These are phyloP conservation scores for Dusona sp. DNA, from an alignment of 2,888 invertebrate genomes.

Conservation along the genomic window DNA sequence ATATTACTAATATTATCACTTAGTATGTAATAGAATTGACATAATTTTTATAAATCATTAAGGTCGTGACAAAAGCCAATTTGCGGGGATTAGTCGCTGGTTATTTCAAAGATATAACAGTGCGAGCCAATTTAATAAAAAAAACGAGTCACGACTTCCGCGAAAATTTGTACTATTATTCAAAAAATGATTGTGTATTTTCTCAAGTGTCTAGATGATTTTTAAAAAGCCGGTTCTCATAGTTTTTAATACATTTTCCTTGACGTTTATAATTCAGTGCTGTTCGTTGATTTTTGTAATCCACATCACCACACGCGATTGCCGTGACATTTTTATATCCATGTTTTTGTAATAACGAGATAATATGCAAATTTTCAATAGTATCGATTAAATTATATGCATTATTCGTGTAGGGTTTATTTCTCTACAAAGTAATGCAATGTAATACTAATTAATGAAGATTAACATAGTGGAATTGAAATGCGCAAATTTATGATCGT, in stretches of 20 bases:
- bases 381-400: neutral
- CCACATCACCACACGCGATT: neutral
- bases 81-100: neutral
- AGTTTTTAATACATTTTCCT: neutral
- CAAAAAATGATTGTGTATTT: neutral
- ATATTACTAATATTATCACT: neutral
- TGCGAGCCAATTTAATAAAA: neutral
- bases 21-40: neutral
- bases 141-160: constrained; percentile 1
- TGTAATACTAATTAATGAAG: too few relatives aligned
- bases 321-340: constrained; percentile 1
- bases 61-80: neutral
- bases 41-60: too few relatives aligned
- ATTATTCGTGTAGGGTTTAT: neutral
- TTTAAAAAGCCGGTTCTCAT: neutral
- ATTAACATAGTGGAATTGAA: neutral
- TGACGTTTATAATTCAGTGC: neutral
- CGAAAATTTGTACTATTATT: neutral
- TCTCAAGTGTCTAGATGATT: neutral
- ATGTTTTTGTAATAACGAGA: neutral
- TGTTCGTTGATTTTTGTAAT: neutral
- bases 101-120: neutral
- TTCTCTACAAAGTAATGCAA: neutral
- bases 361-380: neutral
- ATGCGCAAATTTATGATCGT: neutral